phyloP scores from a whole-genome alignment of 2,888 invertebrate species.

The Chalcosyrphus nemorum region DNA sequence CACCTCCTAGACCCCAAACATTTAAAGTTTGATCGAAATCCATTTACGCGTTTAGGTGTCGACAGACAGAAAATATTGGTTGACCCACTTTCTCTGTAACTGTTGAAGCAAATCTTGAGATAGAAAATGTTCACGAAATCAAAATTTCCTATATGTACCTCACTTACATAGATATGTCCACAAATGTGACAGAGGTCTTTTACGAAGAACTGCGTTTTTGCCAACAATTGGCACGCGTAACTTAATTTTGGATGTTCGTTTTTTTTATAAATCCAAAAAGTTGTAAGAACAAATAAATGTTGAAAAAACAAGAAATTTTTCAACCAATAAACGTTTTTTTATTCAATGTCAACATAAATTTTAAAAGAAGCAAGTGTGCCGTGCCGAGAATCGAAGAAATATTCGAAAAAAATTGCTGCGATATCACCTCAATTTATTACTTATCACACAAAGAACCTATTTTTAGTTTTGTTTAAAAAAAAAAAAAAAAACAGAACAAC shows the following conservation, averaged over 20 bases:
- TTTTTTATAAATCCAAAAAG: neutral
- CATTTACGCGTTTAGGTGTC: no score
- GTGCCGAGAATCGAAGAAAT: slow-evolving; percentile 10
- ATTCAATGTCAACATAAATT: slow-evolving; percentile 42
- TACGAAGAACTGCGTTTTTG: neutral
- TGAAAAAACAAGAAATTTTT: slow-evolving; percentile 1
- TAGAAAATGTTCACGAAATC: no score
- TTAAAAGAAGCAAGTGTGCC: slow-evolving; percentile 11
- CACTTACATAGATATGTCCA: no score
- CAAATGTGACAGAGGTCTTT: no score
- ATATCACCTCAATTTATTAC: slow-evolving; percentile 14
- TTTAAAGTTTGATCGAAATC: no score
- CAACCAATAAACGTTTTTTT: slow-evolving; percentile 16
- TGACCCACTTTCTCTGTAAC: no score
- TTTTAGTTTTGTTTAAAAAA: neutral
- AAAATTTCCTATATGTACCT: no score
- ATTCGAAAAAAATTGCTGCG: neutral
- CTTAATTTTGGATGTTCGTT: neutral
- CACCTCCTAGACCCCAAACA: no score
- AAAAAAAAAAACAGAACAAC: no score
- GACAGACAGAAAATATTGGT: no score
- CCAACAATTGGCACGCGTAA: neutral
- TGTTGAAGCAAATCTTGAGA: no score
- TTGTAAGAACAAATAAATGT: neutral
- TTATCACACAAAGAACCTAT: slow-evolving; percentile 3